A percentile compares a stretch with the other conserved stretches of the same genome.
phyloP scores from a whole-genome alignment of 2,797 vertebrate species.

The Oreochromis mossambicus region DNA sequence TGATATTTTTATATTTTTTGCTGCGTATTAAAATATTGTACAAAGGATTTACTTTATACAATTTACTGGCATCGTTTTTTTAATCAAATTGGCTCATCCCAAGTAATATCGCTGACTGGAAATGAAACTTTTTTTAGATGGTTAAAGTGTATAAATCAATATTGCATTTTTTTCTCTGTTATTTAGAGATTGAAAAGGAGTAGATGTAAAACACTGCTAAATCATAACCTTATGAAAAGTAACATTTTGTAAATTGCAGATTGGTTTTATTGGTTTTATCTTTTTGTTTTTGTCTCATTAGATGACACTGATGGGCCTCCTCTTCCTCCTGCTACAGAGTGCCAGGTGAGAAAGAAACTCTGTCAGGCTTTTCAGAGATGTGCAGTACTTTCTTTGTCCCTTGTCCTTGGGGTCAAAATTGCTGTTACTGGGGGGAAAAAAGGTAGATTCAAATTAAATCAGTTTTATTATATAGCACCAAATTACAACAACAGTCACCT shows the following conservation, averaged over 20 bases:
- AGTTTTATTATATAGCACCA: not conserved
- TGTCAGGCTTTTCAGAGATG: not conserved
- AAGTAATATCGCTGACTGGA: not conserved
- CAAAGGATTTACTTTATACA: not conserved
- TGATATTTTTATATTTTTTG: not conserved
- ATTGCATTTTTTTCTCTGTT: not conserved
- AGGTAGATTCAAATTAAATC: fast-evolving
- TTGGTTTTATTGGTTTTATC: not conserved
- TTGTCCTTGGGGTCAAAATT: not conserved
- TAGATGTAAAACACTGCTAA: not conserved
- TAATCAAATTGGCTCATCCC: not conserved
- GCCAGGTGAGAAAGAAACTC: slow-evolving; percentile 56
- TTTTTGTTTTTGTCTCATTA: slow-evolving; percentile 13
- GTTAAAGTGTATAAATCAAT: not conserved
- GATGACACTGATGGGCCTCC: slow-evolving; percentile 45
- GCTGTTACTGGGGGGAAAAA: not conserved
- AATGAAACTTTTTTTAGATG: fast-evolving
- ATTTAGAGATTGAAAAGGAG: not conserved
- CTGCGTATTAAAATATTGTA: not conserved
- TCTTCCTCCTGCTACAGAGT: slow-evolving; percentile 44
- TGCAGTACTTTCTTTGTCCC: not conserved
- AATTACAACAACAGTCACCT: not conserved
- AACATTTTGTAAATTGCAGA: not conserved
- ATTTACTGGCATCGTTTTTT: not conserved
- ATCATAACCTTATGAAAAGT: not conserved